Conservation (phyloP, 2,113 vertebrate genomes). For the Salvator merianae region DNA sequence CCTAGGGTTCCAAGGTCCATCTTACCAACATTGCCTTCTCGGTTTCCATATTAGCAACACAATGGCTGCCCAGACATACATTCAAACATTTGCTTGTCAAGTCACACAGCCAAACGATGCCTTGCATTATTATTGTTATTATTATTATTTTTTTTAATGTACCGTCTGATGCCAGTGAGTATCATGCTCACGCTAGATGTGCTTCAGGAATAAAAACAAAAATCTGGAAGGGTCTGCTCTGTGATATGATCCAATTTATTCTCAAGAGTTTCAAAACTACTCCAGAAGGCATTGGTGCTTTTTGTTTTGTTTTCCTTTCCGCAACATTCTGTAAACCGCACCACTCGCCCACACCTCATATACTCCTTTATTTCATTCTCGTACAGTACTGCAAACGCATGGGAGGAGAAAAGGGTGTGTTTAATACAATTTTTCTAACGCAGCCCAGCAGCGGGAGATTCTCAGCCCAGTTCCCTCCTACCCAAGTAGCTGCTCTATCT, state of each 20-base stretch:
- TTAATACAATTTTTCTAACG: constrained; percentile 43
- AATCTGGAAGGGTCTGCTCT: constrained; percentile 63
- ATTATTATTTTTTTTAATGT: no score
- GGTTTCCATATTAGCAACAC: constrained; percentile 13
- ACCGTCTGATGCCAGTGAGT: constrained; percentile 52
- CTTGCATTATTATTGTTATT: no score
- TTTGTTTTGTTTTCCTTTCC: constrained; percentile 37
- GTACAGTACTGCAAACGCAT: constrained; percentile 45
- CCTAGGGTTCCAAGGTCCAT: background rate
- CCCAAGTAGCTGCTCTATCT: constrained; percentile 47
- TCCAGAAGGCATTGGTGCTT: constrained; percentile 62
- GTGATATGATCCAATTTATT: constrained; percentile 69
- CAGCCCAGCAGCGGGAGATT: constrained; percentile 44
- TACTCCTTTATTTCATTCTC: constrained; percentile 37
- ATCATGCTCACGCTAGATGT: constrained; percentile 47
- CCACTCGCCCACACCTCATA: constrained; percentile 46
- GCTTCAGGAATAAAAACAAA: constrained; percentile 55
- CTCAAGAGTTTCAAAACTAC: constrained; percentile 59
- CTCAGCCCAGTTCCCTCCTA: constrained; percentile 49
- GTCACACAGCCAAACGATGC: background rate
- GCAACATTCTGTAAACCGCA: constrained; percentile 56
- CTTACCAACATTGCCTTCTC: constrained; percentile 45
- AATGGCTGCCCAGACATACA: constrained; percentile 54
- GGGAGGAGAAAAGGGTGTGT: background rate
- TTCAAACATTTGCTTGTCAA: constrained; percentile 1